A percentile compares a stretch with the other conserved stretches of the same genome.
These are phyloP conservation scores for Fregetta grallaria DNA, from an alignment of 2,113 vertebrate genomes.

Conservation along the genomic window DNA sequence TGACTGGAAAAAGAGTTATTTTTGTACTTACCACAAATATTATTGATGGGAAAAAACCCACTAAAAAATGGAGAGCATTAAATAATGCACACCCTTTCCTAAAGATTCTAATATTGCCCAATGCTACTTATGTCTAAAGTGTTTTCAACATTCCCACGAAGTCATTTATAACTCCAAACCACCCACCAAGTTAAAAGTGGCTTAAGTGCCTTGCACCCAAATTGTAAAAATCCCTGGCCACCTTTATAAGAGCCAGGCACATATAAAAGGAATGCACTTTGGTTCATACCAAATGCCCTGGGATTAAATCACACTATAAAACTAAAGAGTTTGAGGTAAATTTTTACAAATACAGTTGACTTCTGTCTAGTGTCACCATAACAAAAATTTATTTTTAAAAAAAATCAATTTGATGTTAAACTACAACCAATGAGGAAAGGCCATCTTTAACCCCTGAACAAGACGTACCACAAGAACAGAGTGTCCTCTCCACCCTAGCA, in stretches of 20 bases:
- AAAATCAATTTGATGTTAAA: slow-evolving; percentile 76
- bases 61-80: slow-evolving; percentile 71
- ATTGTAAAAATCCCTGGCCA: slow-evolving; percentile 81
- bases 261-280: slow-evolving; percentile 99
- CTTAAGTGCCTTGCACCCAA: slow-evolving; percentile 82
- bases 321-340: slow-evolving; percentile 84
- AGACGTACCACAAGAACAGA: slow-evolving; percentile 44
- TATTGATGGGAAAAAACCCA: slow-evolving; percentile 61
- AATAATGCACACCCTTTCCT: slow-evolving; percentile 60
- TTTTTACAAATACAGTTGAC: slow-evolving; percentile 80
- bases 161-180: slow-evolving; percentile 72
- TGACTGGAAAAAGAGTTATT: slow-evolving; percentile 29
- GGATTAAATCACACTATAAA: slow-evolving; percentile 85
- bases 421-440: slow-evolving; percentile 72
- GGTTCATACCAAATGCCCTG: slow-evolving; percentile 98
- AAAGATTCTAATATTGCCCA: slow-evolving; percentile 79
- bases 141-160: slow-evolving; percentile 73
- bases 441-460: slow-evolving; percentile 73
- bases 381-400: slow-evolving; percentile 69
- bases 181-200: slow-evolving; percentile 80
- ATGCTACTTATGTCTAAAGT: slow-evolving; percentile 75
- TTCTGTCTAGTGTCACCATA: slow-evolving; percentile 75
- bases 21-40: slow-evolving; percentile 62
- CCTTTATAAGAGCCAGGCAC: slow-evolving; percentile 77
- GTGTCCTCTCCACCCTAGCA: slow-evolving; percentile 43